Percentiles rank a stretch among this genome's conserved stretches.
phyloP scores from a whole-genome alignment of 1,140 invertebrate species.

The Brachionus asplanchnoidis region DNA sequence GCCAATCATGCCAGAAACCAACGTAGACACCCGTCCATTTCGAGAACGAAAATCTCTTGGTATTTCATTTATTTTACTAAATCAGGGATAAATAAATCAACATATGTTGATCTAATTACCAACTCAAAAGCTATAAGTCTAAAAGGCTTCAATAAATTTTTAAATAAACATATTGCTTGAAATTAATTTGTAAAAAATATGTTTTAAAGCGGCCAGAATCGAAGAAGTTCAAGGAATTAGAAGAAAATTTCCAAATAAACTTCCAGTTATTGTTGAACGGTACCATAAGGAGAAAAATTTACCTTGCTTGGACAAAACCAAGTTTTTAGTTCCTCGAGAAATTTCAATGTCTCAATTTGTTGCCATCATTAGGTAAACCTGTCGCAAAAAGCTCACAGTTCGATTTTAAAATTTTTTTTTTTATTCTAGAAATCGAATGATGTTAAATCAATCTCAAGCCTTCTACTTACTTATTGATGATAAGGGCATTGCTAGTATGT shows the following conservation, averaged over 20 bases:
- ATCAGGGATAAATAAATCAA: neutral
- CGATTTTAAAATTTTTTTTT: neutral
- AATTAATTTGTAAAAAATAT: neutral
- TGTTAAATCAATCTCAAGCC: slow-evolving; percentile 60
- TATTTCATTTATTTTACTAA: slow-evolving; percentile 42
- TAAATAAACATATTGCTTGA: neutral
- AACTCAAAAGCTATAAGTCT: too few relatives aligned
- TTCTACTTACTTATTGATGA: slow-evolving; percentile 77
- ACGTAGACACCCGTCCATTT: slow-evolving; percentile 43
- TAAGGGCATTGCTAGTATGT: slow-evolving; percentile 71
- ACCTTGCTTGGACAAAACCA: slow-evolving; percentile 63
- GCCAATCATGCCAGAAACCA: slow-evolving; percentile 26
- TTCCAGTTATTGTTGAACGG: slow-evolving; percentile 63
- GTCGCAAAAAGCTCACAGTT: neutral
- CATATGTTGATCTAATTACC: neutral
- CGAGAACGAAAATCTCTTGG: slow-evolving; percentile 49
- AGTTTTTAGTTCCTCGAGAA: slow-evolving; percentile 66
- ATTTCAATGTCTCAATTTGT: slow-evolving; percentile 65
- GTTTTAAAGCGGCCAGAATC: slow-evolving; percentile 55
- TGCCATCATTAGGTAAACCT: slow-evolving; percentile 62
- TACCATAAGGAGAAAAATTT: slow-evolving; percentile 62
- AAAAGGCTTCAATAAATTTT: neutral
- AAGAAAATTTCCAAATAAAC: slow-evolving; percentile 59
- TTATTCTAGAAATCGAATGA: slow-evolving; percentile 49
- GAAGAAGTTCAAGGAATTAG: slow-evolving; percentile 59